Evolutionary conservation across 2,797 vertebrate genomes (phyloP).

Genomic region (Perodicticus potto): DNA sequence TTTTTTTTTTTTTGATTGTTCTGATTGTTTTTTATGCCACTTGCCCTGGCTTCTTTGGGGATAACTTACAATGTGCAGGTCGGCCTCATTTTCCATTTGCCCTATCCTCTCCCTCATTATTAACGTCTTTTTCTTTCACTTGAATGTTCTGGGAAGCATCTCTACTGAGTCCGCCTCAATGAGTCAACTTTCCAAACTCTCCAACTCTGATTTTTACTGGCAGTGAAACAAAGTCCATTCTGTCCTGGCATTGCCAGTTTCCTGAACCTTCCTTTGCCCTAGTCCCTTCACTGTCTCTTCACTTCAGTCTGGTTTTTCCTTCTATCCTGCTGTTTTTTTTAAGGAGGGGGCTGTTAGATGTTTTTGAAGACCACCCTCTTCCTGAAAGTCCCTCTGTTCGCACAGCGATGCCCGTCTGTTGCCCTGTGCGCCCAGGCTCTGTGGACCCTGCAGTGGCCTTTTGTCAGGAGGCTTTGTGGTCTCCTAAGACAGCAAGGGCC

Average conservation of each 20-base stretch:
- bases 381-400: not conserved
- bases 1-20: too few species aligned
- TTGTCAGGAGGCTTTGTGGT: not conserved
- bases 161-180: not conserved
- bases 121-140: not conserved
- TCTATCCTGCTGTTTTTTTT: not conserved
- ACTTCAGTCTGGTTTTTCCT: not conserved
- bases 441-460: not conserved
- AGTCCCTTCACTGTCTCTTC: not conserved
- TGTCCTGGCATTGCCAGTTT: fast-evolving
- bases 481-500: not conserved
- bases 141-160: fast-evolving
- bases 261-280: not conserved
- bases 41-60: not conserved
- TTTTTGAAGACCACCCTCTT: not conserved
- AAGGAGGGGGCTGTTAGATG: fast-evolving
- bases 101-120: too few species aligned
- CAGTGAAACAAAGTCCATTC: too few species aligned
- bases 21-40: not conserved
- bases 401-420: fast-evolving
- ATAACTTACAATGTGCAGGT: too few species aligned
- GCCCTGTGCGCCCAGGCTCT: not conserved
- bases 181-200: too few species aligned
- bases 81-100: not conserved
- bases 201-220: fast-evolving